Conservation (phyloP, 35 echinoderm and acorn worm species). For the Apostichopus parvimensis region DNA sequence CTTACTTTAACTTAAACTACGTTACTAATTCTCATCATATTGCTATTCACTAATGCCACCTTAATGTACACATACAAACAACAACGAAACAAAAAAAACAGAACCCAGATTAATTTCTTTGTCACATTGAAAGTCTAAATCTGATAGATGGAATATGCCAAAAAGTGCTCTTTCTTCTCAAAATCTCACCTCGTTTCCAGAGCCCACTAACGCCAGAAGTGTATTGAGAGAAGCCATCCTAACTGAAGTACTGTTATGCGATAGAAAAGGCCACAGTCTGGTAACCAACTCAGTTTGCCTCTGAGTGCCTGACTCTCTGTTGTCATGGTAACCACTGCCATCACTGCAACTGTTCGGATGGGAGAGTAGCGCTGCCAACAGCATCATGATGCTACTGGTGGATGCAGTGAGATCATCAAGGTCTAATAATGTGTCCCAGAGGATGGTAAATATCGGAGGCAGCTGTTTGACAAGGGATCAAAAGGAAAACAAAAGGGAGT, state of each 20-base stretch:
- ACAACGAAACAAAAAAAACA: no score
- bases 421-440: constrained; percentile 95
- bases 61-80: no score
- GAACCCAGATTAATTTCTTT: no score
- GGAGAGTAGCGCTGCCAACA: constrained; percentile 74
- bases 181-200: constrained; percentile 38
- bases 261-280: constrained; percentile 86
- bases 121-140: no score
- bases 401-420: constrained; percentile 97
- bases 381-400: constrained; percentile 95
- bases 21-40: no score
- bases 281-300: constrained; percentile 65
- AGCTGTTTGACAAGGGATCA: constrained; percentile 23
- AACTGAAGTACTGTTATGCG: constrained; percentile 81
- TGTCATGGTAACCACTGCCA: constrained; percentile 6
- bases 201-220: constrained; percentile 60
- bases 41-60: no score
- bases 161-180: background rate
- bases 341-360: constrained; percentile 36
- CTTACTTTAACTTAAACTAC: no score
- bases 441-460: constrained; percentile 67
- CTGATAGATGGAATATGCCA: background rate
- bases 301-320: constrained; percentile 12
- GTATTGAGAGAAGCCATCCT: constrained; percentile 82
- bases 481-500: no score